These are phyloP conservation scores for Ochlodes sylvanus DNA, from an alignment of 2,888 invertebrate species.

Conservation along the genomic window DNA sequence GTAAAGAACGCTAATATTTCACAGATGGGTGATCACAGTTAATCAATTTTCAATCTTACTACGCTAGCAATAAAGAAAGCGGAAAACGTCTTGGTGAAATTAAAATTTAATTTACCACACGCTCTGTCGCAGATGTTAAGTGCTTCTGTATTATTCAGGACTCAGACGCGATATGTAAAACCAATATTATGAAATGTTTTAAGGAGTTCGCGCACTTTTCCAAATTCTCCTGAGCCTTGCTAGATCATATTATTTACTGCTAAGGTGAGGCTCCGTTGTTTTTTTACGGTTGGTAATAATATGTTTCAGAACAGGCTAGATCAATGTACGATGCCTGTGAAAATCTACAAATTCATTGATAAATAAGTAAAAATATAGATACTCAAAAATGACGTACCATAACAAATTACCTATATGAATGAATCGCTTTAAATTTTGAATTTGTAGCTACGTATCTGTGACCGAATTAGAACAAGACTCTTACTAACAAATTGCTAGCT, in stretches of 20 bases:
- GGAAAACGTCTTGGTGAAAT: slow-evolving; percentile 1
- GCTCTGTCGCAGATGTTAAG: slow-evolving; percentile 54
- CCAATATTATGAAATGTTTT: slow-evolving; percentile 30
- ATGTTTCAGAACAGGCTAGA: too few species aligned
- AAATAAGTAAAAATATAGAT: too few species aligned
- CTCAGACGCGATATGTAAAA: slow-evolving; percentile 19
- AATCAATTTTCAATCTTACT: slow-evolving; percentile 13
- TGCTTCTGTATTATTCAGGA: slow-evolving; percentile 63
- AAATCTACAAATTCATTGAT: too few species aligned
- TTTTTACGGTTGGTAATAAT: too few species aligned
- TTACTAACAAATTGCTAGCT: too few species aligned
- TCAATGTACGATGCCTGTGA: too few species aligned
- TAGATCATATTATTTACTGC: neutral
- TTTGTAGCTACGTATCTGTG: too few species aligned
- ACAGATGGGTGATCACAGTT: neutral
- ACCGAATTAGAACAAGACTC: too few species aligned
- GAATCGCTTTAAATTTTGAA: too few species aligned
- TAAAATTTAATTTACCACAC: slow-evolving; percentile 42
- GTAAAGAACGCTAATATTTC: neutral
- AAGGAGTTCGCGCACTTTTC: neutral
- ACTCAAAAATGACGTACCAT: too few species aligned
- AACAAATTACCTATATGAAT: too few species aligned
- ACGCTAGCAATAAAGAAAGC: neutral
- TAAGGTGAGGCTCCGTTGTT: neutral
- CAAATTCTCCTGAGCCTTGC: neutral